phyloP scores from a whole-genome alignment of 1,140 invertebrate genomes.

The Microplitis demolitor region DNA sequence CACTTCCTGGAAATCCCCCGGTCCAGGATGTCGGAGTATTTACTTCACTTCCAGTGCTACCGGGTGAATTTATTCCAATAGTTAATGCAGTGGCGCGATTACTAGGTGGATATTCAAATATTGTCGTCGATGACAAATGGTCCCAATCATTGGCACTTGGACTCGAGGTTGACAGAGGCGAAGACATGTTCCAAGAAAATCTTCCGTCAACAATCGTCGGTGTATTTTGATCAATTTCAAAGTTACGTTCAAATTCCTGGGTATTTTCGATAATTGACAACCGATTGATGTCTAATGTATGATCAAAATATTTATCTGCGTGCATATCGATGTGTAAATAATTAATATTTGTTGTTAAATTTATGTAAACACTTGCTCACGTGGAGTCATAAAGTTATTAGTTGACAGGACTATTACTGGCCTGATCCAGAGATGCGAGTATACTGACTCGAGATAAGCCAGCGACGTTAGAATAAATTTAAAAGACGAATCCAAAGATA shows the following conservation, averaged over 20 bases:
- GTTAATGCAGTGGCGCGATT: slow-evolving; percentile 17
- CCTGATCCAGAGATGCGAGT: slow-evolving; percentile 30
- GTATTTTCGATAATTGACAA: slow-evolving; percentile 23
- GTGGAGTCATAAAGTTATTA: not conserved
- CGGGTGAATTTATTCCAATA: slow-evolving; percentile 34
- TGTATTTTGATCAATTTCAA: not conserved
- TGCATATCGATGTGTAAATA: not conserved
- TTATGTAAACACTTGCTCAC: not conserved
- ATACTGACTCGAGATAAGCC: slow-evolving; percentile 47
- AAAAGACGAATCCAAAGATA: slow-evolving; percentile 12
- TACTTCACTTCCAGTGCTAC: slow-evolving; percentile 42
- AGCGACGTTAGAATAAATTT: slow-evolving; percentile 24
- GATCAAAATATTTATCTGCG: slow-evolving; percentile 7
- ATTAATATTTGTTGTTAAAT: not conserved
- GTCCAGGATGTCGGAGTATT: slow-evolving; percentile 46
- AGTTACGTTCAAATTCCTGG: slow-evolving; percentile 31
- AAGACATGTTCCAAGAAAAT: slow-evolving; percentile 29
- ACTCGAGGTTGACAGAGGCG: slow-evolving; percentile 32
- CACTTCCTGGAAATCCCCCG: slow-evolving; percentile 26
- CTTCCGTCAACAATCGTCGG: not conserved
- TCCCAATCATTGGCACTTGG: slow-evolving; percentile 46
- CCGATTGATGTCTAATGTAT: not conserved
- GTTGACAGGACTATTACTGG: slow-evolving; percentile 1
- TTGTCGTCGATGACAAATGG: slow-evolving; percentile 37
- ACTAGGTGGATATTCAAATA: slow-evolving; percentile 44